Conservation (phyloP, 2,888 invertebrate genomes). For the Brachycybe producta region DNA sequence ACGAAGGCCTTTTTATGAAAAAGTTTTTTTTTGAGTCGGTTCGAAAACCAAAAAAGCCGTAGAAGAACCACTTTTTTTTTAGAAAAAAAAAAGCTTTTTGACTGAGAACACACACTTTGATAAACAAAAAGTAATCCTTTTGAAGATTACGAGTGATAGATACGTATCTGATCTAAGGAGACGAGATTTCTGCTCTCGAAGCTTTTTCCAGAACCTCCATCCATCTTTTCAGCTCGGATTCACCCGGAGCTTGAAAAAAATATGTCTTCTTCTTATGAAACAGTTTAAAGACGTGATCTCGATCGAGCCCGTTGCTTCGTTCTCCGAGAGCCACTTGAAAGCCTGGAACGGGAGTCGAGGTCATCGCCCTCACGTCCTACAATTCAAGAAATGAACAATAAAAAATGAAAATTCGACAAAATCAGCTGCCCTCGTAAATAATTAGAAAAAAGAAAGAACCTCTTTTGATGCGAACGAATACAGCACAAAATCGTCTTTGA, state of each 20-base stretch:
- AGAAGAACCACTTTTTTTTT: too few relatives aligned
- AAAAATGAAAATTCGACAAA: conserved; percentile 30
- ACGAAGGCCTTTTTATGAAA: too few relatives aligned
- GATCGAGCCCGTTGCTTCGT: conserved; percentile 27
- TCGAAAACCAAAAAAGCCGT: too few relatives aligned
- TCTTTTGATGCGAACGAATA: conserved; percentile 38
- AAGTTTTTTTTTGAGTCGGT: too few relatives aligned
- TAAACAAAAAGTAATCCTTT: too few relatives aligned
- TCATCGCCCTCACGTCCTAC: conserved; percentile 41
- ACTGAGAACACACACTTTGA: too few relatives aligned
- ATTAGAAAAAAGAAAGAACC: conserved; percentile 24
- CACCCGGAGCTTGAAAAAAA: conserved; percentile 37
- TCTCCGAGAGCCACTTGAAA: conserved; percentile 37
- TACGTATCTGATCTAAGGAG: conserved; percentile 5
- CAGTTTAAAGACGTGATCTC: conserved; percentile 36
- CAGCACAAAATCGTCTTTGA: conserved; percentile 44
- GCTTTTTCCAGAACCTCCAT: conserved; percentile 37
- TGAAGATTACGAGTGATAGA: too few relatives aligned
- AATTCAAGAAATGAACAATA: conserved; percentile 23
- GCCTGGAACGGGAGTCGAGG: conserved; percentile 47
- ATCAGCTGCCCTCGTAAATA: conserved; percentile 18
- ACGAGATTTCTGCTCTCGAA: conserved; percentile 34
- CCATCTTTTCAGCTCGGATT: conserved; percentile 40
- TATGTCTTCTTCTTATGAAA: conserved; percentile 39
- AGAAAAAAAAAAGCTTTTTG: too few relatives aligned